Percentiles rank a stretch among this genome's conserved stretches.
phyloP scores from a whole-genome alignment of 1,140 invertebrate genomes.

The Leptestheria dahalacensis region DNA sequence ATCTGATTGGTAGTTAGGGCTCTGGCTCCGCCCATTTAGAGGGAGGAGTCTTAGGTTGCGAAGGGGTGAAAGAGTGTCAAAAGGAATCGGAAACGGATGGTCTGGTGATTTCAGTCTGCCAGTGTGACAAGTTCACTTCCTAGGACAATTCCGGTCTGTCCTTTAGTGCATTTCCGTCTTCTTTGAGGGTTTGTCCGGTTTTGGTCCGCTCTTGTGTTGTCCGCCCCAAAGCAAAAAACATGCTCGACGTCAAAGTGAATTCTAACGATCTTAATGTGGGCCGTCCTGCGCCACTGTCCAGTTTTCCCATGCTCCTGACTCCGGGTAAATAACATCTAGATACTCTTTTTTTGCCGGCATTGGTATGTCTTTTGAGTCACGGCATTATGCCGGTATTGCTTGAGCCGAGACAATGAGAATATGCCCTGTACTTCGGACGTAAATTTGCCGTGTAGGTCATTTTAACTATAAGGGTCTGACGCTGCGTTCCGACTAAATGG shows the following conservation, averaged over 20 bases:
- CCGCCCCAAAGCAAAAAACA: neutral
- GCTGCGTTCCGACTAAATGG: too few relatives aligned
- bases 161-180: neutral
- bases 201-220: neutral
- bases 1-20: neutral
- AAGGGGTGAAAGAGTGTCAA: neutral
- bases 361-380: too few relatives aligned
- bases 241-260: slow-evolving; percentile 13
- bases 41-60: neutral
- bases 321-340: neutral
- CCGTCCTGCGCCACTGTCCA: slow-evolving; percentile 11
- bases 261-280: neutral
- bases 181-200: neutral
- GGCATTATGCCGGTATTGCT: too few relatives aligned
- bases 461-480: too few relatives aligned
- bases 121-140: neutral
- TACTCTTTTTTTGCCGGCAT: neutral
- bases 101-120: neutral
- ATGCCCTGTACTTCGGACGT: too few relatives aligned
- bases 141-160: neutral
- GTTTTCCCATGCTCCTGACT: slow-evolving; percentile 12
- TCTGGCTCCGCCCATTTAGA: neutral
- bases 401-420: too few relatives aligned
- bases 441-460: too few relatives aligned
- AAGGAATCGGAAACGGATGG: neutral